Evolutionary conservation across 92 coral and sea anemone species (phyloP), one percentile per base, ranked within the genome.

Genomic region (Porites evermanni): DNA sequence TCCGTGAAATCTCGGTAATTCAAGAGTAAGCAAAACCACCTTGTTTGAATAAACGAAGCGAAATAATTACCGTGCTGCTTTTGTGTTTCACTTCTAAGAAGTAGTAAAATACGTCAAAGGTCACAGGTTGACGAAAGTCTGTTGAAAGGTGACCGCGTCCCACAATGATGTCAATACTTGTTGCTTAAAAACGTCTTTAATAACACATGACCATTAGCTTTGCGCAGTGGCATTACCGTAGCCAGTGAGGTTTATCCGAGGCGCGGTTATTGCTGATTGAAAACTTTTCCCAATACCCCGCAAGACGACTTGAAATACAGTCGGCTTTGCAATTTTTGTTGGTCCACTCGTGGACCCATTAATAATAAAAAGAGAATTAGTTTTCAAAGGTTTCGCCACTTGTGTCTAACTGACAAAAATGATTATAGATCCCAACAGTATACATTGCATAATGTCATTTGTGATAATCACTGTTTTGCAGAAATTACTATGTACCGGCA

Each of bases 211-310:
- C 0, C 12, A 13, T 66, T 26, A 89, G 89, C 95, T 93, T 93
- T 93, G 96, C 95, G 95, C 95, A 90, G 95, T 93, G 93, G 95
- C 95, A 93, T 93, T 84, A 93, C 91, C 88, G 92, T 93, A 93
- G 93, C 87, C 86, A 75, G 78, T 89, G 95, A 92, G 93, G 95
- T 67, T 89, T 72, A 89, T 89, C 89, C 91, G 94, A 84, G 92
- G 82, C 89, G 94, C 89, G 94, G 91, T 88, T 91, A 91, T 91
- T 91, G 94, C 93, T 90, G 88, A 90, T 91, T 91, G 94, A 91
- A 91, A 91, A 91, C 93, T 91, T 91, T 87, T 91, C 89, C 93
- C 91, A 87, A 91, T 91, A 87, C 91, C 93, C 93, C 91, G 91
- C 93, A 82, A 87, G 94, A 91, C 94, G 94, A 58, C 94, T 76